Conservation (phyloP, 1,140 invertebrate genomes). For the Drepana arcuata region DNA sequence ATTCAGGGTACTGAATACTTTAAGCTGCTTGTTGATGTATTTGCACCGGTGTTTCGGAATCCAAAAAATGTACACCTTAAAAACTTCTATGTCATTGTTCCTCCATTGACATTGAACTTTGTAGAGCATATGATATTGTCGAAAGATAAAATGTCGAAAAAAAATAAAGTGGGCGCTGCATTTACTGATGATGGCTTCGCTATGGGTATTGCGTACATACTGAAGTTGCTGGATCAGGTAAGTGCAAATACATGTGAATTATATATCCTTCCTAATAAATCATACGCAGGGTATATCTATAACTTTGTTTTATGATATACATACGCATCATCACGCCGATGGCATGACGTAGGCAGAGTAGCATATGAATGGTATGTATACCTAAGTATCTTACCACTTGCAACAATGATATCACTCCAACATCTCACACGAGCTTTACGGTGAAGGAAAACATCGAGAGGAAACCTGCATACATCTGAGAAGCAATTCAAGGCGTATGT, state of each 20-base stretch:
- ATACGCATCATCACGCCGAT: too few species aligned
- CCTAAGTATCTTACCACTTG: too few species aligned
- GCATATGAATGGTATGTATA: too few species aligned
- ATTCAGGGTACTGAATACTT: slow-evolving; percentile 97
- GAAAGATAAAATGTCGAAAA: slow-evolving; percentile 94
- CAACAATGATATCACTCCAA: too few species aligned
- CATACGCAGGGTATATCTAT: too few species aligned
- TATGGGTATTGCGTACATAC: slow-evolving; percentile 88
- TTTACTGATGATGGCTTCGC: slow-evolving; percentile 99
- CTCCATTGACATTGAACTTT: slow-evolving; percentile 95
- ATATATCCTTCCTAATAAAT: too few species aligned
- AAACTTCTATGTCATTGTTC: slow-evolving; percentile 95
- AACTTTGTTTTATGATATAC: too few species aligned
- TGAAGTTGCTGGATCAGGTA: slow-evolving; percentile 80
- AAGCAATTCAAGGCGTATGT: too few species aligned
- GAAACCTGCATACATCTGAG: too few species aligned
- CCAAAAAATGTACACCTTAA: slow-evolving; percentile 91
- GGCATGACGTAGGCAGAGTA: too few species aligned
- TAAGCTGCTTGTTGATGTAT: slow-evolving; percentile 94
- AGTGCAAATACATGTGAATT: slow-evolving; percentile 51
- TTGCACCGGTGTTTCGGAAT: slow-evolving; percentile 90
- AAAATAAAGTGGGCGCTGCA: slow-evolving; percentile 86
- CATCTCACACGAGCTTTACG: too few species aligned
- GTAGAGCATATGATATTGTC: slow-evolving; percentile 93
- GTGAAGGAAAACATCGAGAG: too few species aligned